Conservation (phyloP, 1,140 invertebrate genomes). For the Drosophila pallidifrons region DNA sequence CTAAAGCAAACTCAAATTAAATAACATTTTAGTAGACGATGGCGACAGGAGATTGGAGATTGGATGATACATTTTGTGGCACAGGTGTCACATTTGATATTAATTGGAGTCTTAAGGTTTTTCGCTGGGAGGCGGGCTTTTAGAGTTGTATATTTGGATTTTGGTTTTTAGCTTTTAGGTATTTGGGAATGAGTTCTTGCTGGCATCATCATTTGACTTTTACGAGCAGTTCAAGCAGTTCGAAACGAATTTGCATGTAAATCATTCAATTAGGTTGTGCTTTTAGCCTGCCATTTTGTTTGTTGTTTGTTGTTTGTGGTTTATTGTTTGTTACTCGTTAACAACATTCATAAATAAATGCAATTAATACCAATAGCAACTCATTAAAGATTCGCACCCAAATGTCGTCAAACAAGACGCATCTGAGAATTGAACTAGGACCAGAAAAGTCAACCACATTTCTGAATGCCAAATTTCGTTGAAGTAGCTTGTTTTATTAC, state of each 20-base stretch:
- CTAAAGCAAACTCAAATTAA: constrained; percentile 54
- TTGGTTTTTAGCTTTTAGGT: too few species aligned
- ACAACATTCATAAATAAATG: constrained; percentile 49
- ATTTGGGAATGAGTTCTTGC: not conserved
- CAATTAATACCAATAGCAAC: constrained; percentile 51
- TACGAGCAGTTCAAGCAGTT: constrained; percentile 46
- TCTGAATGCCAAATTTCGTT: constrained; percentile 49
- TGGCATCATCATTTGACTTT: constrained; percentile 19
- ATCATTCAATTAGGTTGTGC: constrained; percentile 75
- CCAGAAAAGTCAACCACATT: constrained; percentile 47
- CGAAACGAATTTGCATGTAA: constrained; percentile 73
- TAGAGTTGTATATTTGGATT: constrained; percentile 2
- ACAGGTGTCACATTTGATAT: constrained; percentile 61
- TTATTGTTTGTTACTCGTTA: constrained; percentile 21
- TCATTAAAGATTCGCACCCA: constrained; percentile 38
- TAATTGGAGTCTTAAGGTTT: constrained; percentile 47
- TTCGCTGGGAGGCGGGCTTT: constrained; percentile 6
- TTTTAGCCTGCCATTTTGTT: constrained; percentile 53
- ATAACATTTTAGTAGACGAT: constrained; percentile 47
- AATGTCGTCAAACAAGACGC: constrained; percentile 42
- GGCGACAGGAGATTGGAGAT: constrained; percentile 36
- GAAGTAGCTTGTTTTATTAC: constrained; percentile 65
- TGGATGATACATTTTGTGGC: constrained; percentile 58
- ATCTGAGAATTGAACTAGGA: constrained; percentile 15
- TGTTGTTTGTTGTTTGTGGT: constrained; percentile 13